These are phyloP conservation scores for Paralvinella palmiformis DNA, from an alignment of 1,140 invertebrate genomes.

Conservation along the genomic window DNA sequence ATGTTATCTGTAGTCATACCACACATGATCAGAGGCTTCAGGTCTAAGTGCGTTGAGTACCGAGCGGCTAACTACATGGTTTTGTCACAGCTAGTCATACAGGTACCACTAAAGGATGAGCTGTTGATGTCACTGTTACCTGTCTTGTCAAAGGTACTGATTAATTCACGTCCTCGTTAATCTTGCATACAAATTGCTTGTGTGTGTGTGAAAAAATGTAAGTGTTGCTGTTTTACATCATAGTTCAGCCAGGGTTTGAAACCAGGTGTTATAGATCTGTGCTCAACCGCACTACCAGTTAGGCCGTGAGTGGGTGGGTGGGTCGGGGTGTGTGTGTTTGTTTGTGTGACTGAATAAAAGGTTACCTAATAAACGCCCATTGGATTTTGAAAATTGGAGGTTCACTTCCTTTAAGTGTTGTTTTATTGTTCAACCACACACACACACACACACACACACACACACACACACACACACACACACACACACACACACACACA, in stretches of 20 bases:
- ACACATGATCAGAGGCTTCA: slow-evolving; percentile 62
- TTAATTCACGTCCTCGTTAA: not conserved
- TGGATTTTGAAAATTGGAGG: not conserved
- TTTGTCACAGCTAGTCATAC: slow-evolving; percentile 60
- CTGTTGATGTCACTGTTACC: slow-evolving; percentile 59
- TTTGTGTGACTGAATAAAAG: not conserved
- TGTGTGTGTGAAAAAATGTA: too few relatives aligned
- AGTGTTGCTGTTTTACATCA: not conserved
- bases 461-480: not conserved
- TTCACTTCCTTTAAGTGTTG: not conserved
- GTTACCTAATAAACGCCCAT: too few relatives aligned
- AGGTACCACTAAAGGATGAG: slow-evolving; percentile 58
- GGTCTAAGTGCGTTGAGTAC: slow-evolving; percentile 63
- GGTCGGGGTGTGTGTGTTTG: not conserved
- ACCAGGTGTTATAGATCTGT: not conserved
- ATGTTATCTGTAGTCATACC: slow-evolving; percentile 66
- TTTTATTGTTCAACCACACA: too few relatives aligned
- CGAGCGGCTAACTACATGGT: slow-evolving; percentile 69
- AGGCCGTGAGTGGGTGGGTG: not conserved
- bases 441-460: not conserved
- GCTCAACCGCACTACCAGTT: not conserved
- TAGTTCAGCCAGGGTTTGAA: not conserved
- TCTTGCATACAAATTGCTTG: too few relatives aligned
- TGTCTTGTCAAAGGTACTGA: slow-evolving; percentile 40
- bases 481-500: not conserved